phyloP scores from a whole-genome alignment of 2,113 vertebrate genomes.

The Platichthys flesus region DNA sequence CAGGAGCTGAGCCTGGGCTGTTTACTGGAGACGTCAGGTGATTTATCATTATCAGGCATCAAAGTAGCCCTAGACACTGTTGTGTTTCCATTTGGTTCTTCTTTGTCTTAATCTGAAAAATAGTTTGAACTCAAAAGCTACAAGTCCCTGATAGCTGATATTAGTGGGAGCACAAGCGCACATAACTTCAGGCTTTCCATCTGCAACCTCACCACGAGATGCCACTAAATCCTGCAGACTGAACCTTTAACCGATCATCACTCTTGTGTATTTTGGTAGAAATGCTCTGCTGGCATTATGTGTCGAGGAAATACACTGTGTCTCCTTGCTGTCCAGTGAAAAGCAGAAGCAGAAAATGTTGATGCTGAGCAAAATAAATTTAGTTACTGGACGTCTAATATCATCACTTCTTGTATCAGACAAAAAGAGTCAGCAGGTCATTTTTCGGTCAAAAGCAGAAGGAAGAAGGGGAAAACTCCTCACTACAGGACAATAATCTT shows the following conservation, averaged over 20 bases:
- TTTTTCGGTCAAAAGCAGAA: constrained; percentile 3
- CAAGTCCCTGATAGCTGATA: constrained; percentile 2
- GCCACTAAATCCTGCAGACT: no score
- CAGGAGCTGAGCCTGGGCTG: background rate
- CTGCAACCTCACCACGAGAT: no score
- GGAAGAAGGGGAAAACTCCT: background rate
- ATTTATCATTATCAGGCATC: constrained; percentile 49
- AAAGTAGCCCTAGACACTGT: constrained; percentile 21
- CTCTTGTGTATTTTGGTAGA: background rate
- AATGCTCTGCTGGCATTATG: background rate
- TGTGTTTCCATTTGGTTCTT: constrained; percentile 22
- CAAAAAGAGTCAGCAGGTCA: constrained; percentile 10
- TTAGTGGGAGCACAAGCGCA: background rate
- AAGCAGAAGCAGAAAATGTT: constrained; percentile 37
- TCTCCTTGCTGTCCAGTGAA: constrained; percentile 10
- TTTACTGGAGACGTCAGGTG: constrained; percentile 20
- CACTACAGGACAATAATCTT: background rate
- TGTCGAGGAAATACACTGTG: background rate
- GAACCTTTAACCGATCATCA: no score
- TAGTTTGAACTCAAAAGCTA: constrained; percentile 2
- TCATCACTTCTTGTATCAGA: constrained; percentile 34
- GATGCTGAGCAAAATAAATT: background rate
- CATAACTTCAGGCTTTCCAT: no score
- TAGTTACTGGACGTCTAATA: background rate
- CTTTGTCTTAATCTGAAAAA: constrained; percentile 15